Evolutionary conservation across 1,140 invertebrate genomes (phyloP).

Genomic region (Lepeophtheirus salmonis): DNA sequence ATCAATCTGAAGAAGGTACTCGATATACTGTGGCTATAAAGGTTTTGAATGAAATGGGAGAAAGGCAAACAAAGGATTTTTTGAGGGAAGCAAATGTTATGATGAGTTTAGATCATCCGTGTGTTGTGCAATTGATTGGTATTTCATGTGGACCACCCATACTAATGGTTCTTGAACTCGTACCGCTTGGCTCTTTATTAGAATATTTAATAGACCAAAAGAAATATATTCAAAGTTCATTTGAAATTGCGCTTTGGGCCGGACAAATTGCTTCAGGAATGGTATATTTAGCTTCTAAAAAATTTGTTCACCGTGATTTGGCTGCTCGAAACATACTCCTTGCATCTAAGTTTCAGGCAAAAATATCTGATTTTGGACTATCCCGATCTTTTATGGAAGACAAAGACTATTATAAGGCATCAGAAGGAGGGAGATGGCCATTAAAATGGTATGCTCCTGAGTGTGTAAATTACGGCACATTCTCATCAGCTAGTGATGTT

Average conservation of each 20-base stretch:
- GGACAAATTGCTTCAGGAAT: constrained; percentile 47
- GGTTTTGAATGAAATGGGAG: too few relatives aligned
- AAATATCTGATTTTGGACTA: constrained; percentile 42
- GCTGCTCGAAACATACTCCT: constrained; percentile 42
- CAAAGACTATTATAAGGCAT: constrained; percentile 91
- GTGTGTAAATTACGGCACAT: constrained; percentile 85
- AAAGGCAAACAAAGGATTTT: constrained; percentile 41
- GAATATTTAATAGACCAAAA: constrained; percentile 69
- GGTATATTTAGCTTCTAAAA: constrained; percentile 22
- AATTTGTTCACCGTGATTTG: constrained; percentile 32
- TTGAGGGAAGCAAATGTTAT: constrained; percentile 87
- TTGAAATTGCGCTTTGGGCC: constrained; percentile 83
- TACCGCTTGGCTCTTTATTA: constrained; percentile 71
- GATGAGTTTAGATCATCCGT: constrained; percentile 89
- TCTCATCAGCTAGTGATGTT: constrained; percentile 91
- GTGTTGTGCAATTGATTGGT: constrained; percentile 74
- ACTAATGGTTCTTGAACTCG: constrained; percentile 85
- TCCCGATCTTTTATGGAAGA: constrained; percentile 76
- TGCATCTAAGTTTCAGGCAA: constrained; percentile 35
- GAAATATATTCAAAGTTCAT: constrained; percentile 60
- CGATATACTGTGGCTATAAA: too few relatives aligned
- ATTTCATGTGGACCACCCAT: constrained; percentile 82
- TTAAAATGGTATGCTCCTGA: constrained; percentile 96
- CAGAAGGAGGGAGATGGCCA: constrained; percentile 89
- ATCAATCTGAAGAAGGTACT: too few relatives aligned